Evolutionary conservation across 2,113 vertebrate genomes (phyloP).

Genomic region (Cervus canadensis): DNA sequence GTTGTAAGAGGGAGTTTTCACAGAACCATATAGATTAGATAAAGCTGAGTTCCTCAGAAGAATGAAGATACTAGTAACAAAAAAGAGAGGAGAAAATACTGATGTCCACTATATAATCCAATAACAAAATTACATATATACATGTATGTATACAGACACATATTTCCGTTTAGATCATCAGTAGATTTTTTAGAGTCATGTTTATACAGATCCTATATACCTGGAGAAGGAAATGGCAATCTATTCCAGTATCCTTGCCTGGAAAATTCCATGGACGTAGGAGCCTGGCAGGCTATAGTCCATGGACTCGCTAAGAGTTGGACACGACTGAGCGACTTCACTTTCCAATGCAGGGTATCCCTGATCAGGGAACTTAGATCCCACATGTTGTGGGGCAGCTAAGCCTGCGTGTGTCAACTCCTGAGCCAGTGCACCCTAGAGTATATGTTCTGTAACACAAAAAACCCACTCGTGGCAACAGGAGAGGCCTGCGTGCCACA

Average conservation of each 20-base stretch:
- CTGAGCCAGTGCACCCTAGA: neutral
- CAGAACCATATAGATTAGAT: neutral
- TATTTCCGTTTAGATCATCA: neutral
- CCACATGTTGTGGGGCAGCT: neutral
- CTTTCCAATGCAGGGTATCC: neutral
- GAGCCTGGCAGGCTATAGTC: neutral
- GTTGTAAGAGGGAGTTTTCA: neutral
- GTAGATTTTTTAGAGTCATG: neutral
- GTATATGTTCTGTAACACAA: neutral
- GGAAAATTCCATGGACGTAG: neutral
- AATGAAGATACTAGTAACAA: neutral
- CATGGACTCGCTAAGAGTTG: neutral
- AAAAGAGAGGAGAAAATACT: neutral
- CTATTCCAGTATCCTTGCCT: neutral
- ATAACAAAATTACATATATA: neutral
- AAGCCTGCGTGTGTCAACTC: neutral
- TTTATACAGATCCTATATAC: neutral
- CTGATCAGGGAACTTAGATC: neutral
- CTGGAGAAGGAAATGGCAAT: neutral
- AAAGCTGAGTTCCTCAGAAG: neutral
- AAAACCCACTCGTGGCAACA: neutral
- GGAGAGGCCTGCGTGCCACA: neutral
- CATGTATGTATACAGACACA: neutral
- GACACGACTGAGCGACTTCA: neutral
- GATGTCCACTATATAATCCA: neutral